Base-by-base conservation (phyloP, 2,113 vertebrate genomes). In the Pteropus alecto region DNA sequence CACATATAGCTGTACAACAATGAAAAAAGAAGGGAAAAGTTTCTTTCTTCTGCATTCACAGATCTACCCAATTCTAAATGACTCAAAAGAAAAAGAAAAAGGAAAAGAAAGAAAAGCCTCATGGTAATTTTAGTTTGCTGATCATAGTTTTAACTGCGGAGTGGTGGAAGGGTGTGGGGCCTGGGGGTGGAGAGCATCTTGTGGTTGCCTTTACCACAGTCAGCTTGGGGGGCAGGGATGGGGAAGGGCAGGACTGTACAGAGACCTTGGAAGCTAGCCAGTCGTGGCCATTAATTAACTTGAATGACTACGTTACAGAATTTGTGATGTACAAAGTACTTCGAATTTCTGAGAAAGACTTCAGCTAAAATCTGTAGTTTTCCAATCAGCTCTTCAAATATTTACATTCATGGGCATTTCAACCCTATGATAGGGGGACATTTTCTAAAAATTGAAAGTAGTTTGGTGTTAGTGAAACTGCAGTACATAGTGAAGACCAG, bases 111-210 rank as follows among this genome's bases (percentile, higher is more conserved):
- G 77, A 48, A 67, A 90, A 70, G 15, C 85, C 28, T 93, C 67
- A 33, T 86, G 63, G 24, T 43, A 93, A 94, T 97, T 97, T 96
- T 41, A 95, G 38, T 33, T 95, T 94, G 54, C n/a, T 74, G 26
- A 82, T 98, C 56, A 87, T 43, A 90, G 65, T 94, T 97, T 92
- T 97, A 92, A 97, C 68, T 95, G 41, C 38, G 93, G 96, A 26
- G n/a, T 87, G 41, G 79, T 97, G n/a, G 63, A 93, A 93, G 96
- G 86, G 26, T 96, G 89, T 95, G 88, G 68, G 61, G 21, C 26
- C 65, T 18, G 11, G 15, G 76, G 81, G n/a, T 95, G 21, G 46
- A 83, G 77, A 22, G 48, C 54, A 95, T 68, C 56, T 46, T 92
- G 96, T 91, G 70, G 67, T 97, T 97, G 68, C 33, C 86, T 96